Evolutionary conservation across 2,888 invertebrate genomes (phyloP), one percentile per base, ranked within the genome.

Genomic region (Pheosia tremula): DNA sequence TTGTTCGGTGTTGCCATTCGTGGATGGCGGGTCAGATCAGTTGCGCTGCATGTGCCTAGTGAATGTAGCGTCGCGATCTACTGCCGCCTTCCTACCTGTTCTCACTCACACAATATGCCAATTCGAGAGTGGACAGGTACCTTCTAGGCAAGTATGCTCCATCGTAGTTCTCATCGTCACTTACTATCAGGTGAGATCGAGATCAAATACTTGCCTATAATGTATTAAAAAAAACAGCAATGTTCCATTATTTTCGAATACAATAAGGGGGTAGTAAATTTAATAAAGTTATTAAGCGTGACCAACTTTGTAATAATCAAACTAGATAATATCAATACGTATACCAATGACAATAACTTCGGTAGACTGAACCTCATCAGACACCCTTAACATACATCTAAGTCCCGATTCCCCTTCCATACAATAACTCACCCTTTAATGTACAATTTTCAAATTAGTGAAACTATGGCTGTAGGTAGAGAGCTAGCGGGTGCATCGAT

Each of bases 381-480:
- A 58, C 57, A 62, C 69, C 63, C 65, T 57, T 63, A 66, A 65
- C 57, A 62, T 75, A 71, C 68, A 75, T 80, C 74, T 78, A 73
- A 62, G 76, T 76, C 75, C n/a, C 59, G 68, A 59, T 67, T 72
- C 76, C 79, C 79, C 77, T 74, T 72, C 58, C 61, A 69, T 64
- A 64, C 71, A 77, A 77, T 72, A 77, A 64, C 63, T 70, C 64
- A 69, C 77, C 76, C 73, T 73, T 72, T 75, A 80, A 75, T 69
- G 69, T 64, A 60, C 77, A 69, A 70, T 73, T 76, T 72, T 68
- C 68, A 68, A 81, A 77, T 79, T 77, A 74, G 63, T 74, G 67
- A 73, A 73, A 72, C 76, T 58, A 71, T 66, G 72, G 75, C 70
- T 71, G 10, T 53, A 53, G 53, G 11, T 38, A 4, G 11, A 37